Conservation (phyloP, 2,113 vertebrate species). For the Desmodus rotundus region DNA sequence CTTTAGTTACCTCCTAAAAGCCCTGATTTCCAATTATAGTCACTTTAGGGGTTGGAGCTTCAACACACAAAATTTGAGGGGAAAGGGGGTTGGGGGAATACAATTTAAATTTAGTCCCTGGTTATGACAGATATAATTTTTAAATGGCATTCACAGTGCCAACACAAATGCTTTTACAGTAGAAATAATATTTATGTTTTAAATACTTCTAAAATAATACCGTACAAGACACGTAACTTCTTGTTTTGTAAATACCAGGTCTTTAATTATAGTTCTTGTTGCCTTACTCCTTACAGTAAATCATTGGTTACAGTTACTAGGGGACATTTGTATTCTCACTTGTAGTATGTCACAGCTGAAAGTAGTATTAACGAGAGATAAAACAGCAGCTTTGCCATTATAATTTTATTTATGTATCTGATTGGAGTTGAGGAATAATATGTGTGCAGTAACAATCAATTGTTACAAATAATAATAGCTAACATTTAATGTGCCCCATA, state of each 20-base stretch:
- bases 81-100: background rate
- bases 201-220: background rate
- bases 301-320: background rate
- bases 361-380: background rate
- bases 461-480: background rate
- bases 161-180: background rate
- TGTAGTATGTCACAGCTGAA: background rate
- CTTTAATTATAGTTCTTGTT: background rate
- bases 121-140: background rate
- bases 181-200: background rate
- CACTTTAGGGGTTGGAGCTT: background rate
- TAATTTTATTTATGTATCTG: background rate
- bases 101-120: background rate
- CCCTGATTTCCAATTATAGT: background rate
- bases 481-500: background rate
- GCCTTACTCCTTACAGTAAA: background rate
- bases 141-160: background rate
- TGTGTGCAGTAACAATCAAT: background rate
- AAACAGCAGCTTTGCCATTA: background rate
- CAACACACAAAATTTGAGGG: background rate
- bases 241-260: background rate
- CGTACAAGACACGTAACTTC: background rate
- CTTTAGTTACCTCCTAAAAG: background rate
- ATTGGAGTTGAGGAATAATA: background rate
- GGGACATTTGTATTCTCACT: background rate